phyloP scores from a whole-genome alignment of 2,797 vertebrate genomes.

The Cyprinella venusta region DNA sequence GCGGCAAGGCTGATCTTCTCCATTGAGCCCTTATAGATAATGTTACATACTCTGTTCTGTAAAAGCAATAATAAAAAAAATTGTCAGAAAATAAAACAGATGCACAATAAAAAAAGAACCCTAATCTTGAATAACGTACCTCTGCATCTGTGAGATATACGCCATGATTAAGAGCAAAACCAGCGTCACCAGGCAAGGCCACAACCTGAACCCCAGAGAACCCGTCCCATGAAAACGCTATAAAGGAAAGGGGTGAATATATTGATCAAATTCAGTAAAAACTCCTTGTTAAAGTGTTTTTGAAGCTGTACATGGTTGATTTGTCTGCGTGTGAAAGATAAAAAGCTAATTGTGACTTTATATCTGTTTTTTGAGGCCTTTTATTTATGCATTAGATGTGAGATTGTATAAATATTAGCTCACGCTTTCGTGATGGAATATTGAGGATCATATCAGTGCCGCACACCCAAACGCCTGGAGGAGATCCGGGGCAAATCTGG shows the following conservation, averaged over 20 bases:
- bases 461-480: conserved; percentile 93
- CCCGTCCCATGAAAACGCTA: conserved; percentile 82
- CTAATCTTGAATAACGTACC: conserved; percentile 69
- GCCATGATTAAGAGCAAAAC: conserved; percentile 86
- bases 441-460: conserved; percentile 92
- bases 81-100: background rate
- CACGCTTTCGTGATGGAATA: conserved; percentile 80
- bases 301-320: background rate
- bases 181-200: conserved; percentile 81
- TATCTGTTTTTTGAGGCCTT: background rate
- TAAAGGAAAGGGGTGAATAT: background rate
- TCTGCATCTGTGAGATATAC: conserved; percentile 83
- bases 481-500: conserved; percentile 90
- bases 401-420: conserved; percentile 49
- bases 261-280: background rate
- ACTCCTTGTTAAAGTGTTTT: background rate
- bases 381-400: background rate
- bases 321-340: background rate
- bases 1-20: conserved; percentile 79
- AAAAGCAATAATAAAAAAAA: background rate
- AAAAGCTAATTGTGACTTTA: background rate
- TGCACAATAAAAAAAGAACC: background rate
- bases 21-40: conserved; percentile 84
- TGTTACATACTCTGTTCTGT: conserved; percentile 84
- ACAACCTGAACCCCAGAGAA: conserved; percentile 88